Base-by-base conservation (phyloP, 2,888 invertebrate species). In the Sylvicola fuscatus region DNA sequence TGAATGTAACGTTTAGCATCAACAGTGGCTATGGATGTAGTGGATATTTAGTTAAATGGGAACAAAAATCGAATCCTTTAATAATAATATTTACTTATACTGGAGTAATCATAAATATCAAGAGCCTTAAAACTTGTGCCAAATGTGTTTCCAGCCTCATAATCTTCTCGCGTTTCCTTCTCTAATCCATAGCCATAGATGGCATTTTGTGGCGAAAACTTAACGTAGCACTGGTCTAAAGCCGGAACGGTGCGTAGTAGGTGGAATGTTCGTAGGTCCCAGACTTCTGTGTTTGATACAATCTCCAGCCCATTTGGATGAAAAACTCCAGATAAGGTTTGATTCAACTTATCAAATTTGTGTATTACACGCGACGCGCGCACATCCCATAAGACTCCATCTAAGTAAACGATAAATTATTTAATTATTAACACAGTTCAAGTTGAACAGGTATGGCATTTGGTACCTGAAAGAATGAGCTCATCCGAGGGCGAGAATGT, bases 231-330 rank as follows among this genome's bases (percentile, higher is more conserved):
- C 53, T 90, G 87, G 53, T 95, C 90, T 41, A 98, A 63, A 0
- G 82, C 78, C 2, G 93, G 86, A 35, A 98, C 93, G 1, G 95
- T 95, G 53, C 90, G 75, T 27, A 98, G 60, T 30, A 98, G 61
- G 51, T 92, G 87, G 57, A 89, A 95, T 30, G 92, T 93, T 45
- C 97, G 64, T 16, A 97, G 58, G 55, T 98, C 98, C 97, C 97
- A 98, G 36, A 97, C 89, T 69, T 98, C 95, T 0, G 93, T 89
- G 53, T 97, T 97, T 37, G 95, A 90, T 49, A 98, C 84, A 29
- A 93, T 74, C 71, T 78, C 93, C 41, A 89, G 63, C 1, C 92
- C 92, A 53, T 87, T 89, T 0, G 93, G 93, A 66, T 95, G 93
- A 51, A 97, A 97, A 5, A 90, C 81, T 1, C 95, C 97, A 51